phyloP scores from a whole-genome alignment of 1,140 invertebrate genomes.

The Polypedilum vanderplanki region DNA sequence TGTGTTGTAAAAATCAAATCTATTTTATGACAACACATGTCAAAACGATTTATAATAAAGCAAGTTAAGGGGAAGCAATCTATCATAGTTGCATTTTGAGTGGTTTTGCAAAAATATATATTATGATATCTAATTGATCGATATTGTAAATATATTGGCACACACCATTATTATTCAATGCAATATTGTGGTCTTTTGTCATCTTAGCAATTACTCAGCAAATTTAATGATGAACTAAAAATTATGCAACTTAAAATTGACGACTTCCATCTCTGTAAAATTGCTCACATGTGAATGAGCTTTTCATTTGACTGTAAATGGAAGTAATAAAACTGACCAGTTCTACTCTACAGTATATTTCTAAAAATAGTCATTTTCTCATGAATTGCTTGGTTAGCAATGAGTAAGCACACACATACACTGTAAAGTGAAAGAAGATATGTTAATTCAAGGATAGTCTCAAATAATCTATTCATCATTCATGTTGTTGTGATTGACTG shows the following conservation, averaged over 20 bases:
- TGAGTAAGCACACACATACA: no score
- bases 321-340: not conserved
- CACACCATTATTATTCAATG: not conserved
- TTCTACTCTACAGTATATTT: not conserved
- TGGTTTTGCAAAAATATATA: not conserved
- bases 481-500: no score
- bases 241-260: not conserved
- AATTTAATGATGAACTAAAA: not conserved
- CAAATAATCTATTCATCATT: no score
- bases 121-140: not conserved
- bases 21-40: no score
- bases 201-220: not conserved
- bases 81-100: not conserved
- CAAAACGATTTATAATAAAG: no score
- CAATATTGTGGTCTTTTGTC: not conserved
- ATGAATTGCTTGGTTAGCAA: not conserved
- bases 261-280: not conserved
- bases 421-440: no score
- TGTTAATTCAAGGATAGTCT: no score
- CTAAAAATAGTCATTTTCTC: conserved; percentile 11
- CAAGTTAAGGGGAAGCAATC: not conserved
- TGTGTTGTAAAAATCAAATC: no score
- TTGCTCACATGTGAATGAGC: not conserved
- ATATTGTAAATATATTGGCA: not conserved
- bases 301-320: not conserved